These are phyloP conservation scores for Geophilus truncorum DNA, from an alignment of 2,888 invertebrate species.

Conservation along the genomic window DNA sequence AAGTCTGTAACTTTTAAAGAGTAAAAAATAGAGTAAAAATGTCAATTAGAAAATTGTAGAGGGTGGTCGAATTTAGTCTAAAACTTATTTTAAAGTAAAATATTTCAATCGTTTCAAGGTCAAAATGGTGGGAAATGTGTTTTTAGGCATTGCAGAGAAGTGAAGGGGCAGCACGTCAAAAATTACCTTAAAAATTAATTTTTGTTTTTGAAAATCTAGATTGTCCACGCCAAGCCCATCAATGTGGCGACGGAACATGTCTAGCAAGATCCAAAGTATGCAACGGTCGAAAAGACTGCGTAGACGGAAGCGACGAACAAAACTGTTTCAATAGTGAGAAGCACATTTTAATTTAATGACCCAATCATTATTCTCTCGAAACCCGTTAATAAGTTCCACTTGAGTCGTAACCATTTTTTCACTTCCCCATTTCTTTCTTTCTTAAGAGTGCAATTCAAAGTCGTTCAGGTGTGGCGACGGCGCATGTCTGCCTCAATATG, in stretches of 20 bases:
- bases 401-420: background rate
- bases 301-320: conserved; percentile 48
- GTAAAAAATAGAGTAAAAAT: too few relatives aligned
- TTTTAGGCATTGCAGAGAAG: too few relatives aligned
- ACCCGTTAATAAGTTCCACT: background rate
- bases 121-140: too few relatives aligned
- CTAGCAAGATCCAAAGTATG: conserved; percentile 72
- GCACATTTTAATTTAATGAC: background rate
- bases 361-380: background rate
- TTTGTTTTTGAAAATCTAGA: too few relatives aligned
- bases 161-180: too few relatives aligned
- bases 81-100: too few relatives aligned
- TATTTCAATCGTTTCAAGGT: too few relatives aligned
- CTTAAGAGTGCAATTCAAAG: conserved; percentile 60
- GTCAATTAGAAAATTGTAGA: too few relatives aligned
- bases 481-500: conserved; percentile 81
- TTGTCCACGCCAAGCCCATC: conserved; percentile 51
- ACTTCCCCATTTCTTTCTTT: conserved; percentile 1
- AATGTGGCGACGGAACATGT: conserved; percentile 59
- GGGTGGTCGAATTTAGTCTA: too few relatives aligned
- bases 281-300: conserved; percentile 62
- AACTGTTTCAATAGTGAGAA: conserved; percentile 42
- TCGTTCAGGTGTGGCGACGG: conserved; percentile 81
- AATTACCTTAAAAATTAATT: too few relatives aligned
- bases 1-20: too few relatives aligned